Evolutionary conservation across 2,888 invertebrate genomes (phyloP).

Genomic region (Parelbella ahira): DNA sequence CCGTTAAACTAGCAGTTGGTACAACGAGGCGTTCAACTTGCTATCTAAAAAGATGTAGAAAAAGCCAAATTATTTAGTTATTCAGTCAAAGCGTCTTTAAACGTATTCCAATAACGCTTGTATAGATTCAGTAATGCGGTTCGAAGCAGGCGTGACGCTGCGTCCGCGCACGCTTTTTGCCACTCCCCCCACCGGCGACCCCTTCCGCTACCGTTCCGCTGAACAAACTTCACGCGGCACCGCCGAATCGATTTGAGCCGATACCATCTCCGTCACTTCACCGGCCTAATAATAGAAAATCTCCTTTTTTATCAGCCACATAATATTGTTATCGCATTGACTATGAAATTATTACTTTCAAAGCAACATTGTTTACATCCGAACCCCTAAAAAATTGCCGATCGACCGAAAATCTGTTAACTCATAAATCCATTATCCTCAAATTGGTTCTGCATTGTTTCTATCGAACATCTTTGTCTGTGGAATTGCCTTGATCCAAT

Average conservation of each 20-base stretch:
- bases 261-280: conserved; percentile 72
- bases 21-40: conserved; percentile 24
- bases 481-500: conserved; percentile 56
- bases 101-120: conserved; percentile 48
- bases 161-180: conserved; percentile 50
- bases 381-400: conserved; percentile 52
- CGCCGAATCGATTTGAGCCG: conserved; percentile 69
- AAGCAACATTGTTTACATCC: conserved; percentile 61
- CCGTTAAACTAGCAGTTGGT: conserved; percentile 43
- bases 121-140: conserved; percentile 37
- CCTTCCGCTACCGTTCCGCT: conserved; percentile 62
- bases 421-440: conserved; percentile 59
- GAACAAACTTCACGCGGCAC: conserved; percentile 78
- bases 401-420: conserved; percentile 54
- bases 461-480: conserved; percentile 72
- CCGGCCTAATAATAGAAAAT: conserved; percentile 65
- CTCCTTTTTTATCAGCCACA: conserved; percentile 62
- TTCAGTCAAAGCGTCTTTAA: conserved; percentile 56
- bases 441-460: conserved; percentile 74
- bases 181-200: conserved; percentile 28
- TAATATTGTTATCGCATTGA: conserved; percentile 68
- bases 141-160: conserved; percentile 46
- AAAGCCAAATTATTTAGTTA: conserved; percentile 43
- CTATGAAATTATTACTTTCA: conserved; percentile 69
- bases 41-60: conserved; percentile 36